Evolutionary conservation across 2,797 vertebrate species (phyloP).

Genomic region (Chaenodraco wilsoni): DNA sequence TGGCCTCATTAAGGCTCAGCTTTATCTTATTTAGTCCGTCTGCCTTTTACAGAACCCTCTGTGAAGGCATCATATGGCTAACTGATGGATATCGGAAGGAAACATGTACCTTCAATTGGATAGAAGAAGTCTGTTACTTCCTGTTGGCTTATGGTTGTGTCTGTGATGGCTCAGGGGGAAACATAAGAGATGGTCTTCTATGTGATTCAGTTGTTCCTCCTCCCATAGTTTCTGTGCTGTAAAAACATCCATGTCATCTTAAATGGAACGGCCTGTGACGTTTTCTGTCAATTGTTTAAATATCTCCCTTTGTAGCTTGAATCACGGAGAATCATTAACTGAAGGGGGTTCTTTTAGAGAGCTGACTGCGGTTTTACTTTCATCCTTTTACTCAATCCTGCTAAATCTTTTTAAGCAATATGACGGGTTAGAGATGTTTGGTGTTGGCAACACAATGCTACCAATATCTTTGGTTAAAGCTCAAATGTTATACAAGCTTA

Average conservation of each 20-base stretch:
- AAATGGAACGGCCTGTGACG: background rate
- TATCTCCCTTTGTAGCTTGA: slow-evolving; percentile 12
- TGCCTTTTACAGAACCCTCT: slow-evolving; percentile 71
- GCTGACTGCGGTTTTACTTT: slow-evolving; percentile 1
- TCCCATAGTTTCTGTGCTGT: slow-evolving; percentile 25
- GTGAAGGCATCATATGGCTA: slow-evolving; percentile 66
- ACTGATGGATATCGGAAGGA: slow-evolving; percentile 78
- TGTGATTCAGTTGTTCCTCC: slow-evolving; percentile 44
- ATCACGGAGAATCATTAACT: slow-evolving; percentile 2
- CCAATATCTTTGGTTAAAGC: background rate
- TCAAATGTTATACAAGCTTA: background rate
- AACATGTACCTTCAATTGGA: slow-evolving; percentile 80
- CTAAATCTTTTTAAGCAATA: background rate
- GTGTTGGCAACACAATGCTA: background rate
- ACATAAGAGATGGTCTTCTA: slow-evolving; percentile 22
- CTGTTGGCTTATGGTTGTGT: slow-evolving; percentile 65
- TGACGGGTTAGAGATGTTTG: background rate
- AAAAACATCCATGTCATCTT: slow-evolving; percentile 15
- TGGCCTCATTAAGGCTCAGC: slow-evolving; percentile 73
- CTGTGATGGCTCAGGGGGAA: slow-evolving; percentile 58
- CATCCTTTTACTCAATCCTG: slow-evolving; percentile 18
- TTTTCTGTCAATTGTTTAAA: slow-evolving; percentile 15
- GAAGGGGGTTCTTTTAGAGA: background rate
- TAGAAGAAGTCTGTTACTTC: slow-evolving; percentile 76
- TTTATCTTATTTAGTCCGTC: slow-evolving; percentile 74